Evolutionary conservation across 2,888 invertebrate species (phyloP), one percentile per base, ranked within the genome.

Genomic region (Phrixothrix hirtus): DNA sequence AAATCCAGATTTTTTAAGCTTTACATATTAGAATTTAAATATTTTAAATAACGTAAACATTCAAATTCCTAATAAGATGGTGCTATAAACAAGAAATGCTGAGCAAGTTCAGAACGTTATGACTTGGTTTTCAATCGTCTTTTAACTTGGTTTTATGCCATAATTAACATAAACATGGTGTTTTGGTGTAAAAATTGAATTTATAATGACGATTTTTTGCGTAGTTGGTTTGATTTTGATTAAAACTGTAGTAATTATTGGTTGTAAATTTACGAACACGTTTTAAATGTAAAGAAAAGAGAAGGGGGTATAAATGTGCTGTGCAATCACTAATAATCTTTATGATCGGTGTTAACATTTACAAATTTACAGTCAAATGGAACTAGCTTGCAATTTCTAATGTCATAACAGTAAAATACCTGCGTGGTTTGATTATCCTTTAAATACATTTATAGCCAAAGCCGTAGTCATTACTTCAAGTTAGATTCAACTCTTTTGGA

Each of bases 301-400:
- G 11, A 14, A 41, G 49, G 48, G 48, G 49, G 32, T 32, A 47
- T 47, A 47, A 42, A 49, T 49, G 35, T 49, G 42, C 42, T 49
- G 42, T 29, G 42, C 25, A 37, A 49, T 49, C 49, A 42, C 30
- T 42, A 42, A 42, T 42, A 42, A 42, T 30, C 42, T 49, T 48
- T 48, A 48, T 48, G 48, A 48, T 39, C 41, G 35, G 34, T 48
- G 48, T 48, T 48, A 48, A 34, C 48, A 48, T 48, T 48, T 48
- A 48, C 39, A 41, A 48, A 48, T 48, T 39, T 48, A 39, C 35
- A 11, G 48, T 27, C 31, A 42, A 48, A 31, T 48, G 27, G 34
- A 47, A 48, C 41, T 48, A 12, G 48, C 39, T 39, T 29, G 45
- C 35, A 45, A 45, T 45, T 45, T 45, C 45, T 27, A 27, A 27